phyloP scores from a whole-genome alignment of 1,140 invertebrate species.

The Leptinotarsa lineolata region DNA sequence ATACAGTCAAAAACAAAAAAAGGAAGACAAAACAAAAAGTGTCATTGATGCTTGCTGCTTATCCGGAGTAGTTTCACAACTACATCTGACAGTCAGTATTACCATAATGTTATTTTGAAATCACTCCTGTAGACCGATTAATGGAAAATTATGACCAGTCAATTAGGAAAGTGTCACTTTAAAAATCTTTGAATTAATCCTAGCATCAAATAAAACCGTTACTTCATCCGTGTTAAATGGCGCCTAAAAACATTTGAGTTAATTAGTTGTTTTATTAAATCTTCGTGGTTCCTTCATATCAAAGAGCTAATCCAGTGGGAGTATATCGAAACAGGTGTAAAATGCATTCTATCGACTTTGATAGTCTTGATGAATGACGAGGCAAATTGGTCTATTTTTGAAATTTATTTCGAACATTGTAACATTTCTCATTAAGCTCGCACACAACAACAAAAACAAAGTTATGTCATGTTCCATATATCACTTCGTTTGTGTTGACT shows the following conservation, averaged over 20 bases:
- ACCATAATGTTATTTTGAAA: no score
- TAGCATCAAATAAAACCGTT: background rate
- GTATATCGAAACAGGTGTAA: background rate
- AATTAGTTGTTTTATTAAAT: slow-evolving; percentile 1
- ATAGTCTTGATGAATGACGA: background rate
- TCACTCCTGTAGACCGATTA: no score
- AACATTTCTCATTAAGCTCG: background rate
- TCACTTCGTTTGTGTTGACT: background rate
- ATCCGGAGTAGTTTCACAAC: no score
- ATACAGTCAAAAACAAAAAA: no score
- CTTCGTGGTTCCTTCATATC: background rate
- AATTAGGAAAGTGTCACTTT: no score
- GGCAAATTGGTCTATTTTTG: slow-evolving; percentile 6
- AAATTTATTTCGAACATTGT: background rate
- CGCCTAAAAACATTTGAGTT: background rate
- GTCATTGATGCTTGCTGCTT: no score
- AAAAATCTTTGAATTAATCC: no score
- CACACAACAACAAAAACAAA: background rate
- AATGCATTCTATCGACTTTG: background rate
- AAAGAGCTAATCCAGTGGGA: background rate
- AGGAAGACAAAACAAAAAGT: no score
- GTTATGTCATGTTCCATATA: background rate
- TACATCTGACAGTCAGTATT: no score
- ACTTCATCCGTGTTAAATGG: background rate
- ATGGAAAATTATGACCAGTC: no score